These are phyloP conservation scores for Hydrocynus forskahlii DNA, from an alignment of 2,797 vertebrate genomes.

Conservation along the genomic window DNA sequence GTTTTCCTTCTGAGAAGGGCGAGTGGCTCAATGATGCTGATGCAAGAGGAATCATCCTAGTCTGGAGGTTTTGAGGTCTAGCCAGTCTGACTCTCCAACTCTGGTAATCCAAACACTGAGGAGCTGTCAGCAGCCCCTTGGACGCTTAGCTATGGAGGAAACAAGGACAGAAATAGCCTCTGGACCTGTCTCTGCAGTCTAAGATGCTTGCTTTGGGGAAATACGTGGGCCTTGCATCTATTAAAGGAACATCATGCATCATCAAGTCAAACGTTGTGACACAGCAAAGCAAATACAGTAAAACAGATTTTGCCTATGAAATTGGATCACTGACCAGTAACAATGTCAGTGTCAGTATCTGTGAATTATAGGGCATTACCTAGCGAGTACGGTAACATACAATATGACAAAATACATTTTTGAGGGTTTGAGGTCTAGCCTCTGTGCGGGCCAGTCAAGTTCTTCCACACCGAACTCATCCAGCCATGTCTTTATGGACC, in stretches of 20 bases:
- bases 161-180: not conserved
- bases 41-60: not conserved
- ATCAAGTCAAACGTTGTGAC: not conserved
- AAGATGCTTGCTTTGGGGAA: constrained; percentile 18
- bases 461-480: no score
- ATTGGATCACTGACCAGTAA: no score
- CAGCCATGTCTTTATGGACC: no score
- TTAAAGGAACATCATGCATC: constrained; percentile 13
- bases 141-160: not conserved
- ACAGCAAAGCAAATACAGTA: not conserved
- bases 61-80: constrained; percentile 1
- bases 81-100: not conserved
- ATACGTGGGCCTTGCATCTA: not conserved
- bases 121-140: constrained; percentile 15
- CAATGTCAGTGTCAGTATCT: no score
- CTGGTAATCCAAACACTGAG: not conserved
- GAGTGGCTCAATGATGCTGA: not conserved
- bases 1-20: not conserved
- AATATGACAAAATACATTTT: not conserved
- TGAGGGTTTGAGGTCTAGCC: no score
- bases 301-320: not conserved
- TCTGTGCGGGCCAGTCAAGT: no score
- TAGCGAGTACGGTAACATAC: not conserved
- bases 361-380: not conserved
- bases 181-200: constrained; percentile 5